Conservation (phyloP, 2,888 invertebrate genomes). For the Andrena chrysosceles region DNA sequence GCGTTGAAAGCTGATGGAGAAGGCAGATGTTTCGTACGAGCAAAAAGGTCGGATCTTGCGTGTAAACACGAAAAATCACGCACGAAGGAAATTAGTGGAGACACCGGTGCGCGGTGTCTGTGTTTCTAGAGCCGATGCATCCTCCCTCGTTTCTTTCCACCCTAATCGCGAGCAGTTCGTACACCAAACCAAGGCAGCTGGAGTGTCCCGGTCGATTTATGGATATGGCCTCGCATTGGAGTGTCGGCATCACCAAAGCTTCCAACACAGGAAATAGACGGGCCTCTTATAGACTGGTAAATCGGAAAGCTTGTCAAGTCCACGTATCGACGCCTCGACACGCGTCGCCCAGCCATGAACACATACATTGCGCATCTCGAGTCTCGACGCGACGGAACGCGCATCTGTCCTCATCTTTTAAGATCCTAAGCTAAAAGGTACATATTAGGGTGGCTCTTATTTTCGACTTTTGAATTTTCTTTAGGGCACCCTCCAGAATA, state of each 20-base stretch:
- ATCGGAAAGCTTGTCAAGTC: constrained; percentile 50
- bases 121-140: not conserved
- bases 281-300: constrained; percentile 32
- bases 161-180: constrained; percentile 20
- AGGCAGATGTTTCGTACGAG: constrained; percentile 24
- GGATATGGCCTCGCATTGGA: constrained; percentile 28
- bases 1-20: not conserved
- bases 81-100: not conserved
- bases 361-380: constrained; percentile 70
- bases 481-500: too few relatives aligned
- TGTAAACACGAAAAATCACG: not conserved
- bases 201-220: constrained; percentile 59
- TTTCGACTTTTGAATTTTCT: too few relatives aligned
- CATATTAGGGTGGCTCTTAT: too few relatives aligned
- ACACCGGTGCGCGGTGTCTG: not conserved
- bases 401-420: constrained; percentile 74
- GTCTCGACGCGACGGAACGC: not conserved
- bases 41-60: not conserved
- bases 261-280: constrained; percentile 35
- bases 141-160: not conserved
- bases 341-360: constrained; percentile 81
- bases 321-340: constrained; percentile 42
- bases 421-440: not conserved
- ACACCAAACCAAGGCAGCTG: constrained; percentile 50
- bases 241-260: constrained; percentile 35